Conservation (phyloP, 2,888 invertebrate species). For the Stenichneumon culpator region DNA sequence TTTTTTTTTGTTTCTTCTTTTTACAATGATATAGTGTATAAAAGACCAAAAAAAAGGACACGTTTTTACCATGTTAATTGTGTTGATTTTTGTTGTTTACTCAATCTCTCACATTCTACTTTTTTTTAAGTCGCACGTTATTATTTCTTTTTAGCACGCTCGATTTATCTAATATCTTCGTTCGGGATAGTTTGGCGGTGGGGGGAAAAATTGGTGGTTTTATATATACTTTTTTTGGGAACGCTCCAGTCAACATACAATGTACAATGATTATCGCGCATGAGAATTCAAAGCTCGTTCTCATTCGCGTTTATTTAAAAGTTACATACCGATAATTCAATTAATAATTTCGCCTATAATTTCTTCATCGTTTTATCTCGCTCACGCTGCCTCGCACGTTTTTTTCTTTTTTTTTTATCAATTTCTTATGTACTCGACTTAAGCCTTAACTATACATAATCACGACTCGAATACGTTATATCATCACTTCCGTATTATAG, state of each 20-base stretch:
- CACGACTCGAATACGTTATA: slow-evolving; percentile 84
- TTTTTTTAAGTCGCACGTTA: slow-evolving; percentile 8
- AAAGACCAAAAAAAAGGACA: slow-evolving; percentile 46
- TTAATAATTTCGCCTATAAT: slow-evolving; percentile 77
- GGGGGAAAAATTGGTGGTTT: slow-evolving; percentile 43
- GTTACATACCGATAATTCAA: slow-evolving; percentile 81
- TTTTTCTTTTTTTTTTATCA: slow-evolving; percentile 48
- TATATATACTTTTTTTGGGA: slow-evolving; percentile 70
- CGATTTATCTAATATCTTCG: slow-evolving; percentile 46
- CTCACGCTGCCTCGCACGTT: slow-evolving; percentile 52
- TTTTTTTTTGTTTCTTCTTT: slow-evolving; percentile 67
- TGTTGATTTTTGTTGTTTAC: slow-evolving; percentile 53
- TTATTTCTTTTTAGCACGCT: slow-evolving; percentile 31
- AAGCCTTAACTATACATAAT: slow-evolving; percentile 79
- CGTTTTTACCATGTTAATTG: slow-evolving; percentile 54
- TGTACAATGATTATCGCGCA: slow-evolving; percentile 82
- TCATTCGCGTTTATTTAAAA: slow-evolving; percentile 76
- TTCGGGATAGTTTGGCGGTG: slow-evolving; percentile 27
- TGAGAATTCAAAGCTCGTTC: slow-evolving; percentile 74
- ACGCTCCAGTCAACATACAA: slow-evolving; percentile 82
- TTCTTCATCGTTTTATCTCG: slow-evolving; percentile 66
- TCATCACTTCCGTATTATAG: slow-evolving; percentile 83
- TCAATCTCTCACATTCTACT: slow-evolving; percentile 43
- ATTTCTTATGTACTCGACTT: slow-evolving; percentile 71
- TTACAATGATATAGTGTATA: slow-evolving; percentile 57